phyloP scores from a whole-genome alignment of 2,113 vertebrate genomes.

The Isurus oxyrinchus region DNA sequence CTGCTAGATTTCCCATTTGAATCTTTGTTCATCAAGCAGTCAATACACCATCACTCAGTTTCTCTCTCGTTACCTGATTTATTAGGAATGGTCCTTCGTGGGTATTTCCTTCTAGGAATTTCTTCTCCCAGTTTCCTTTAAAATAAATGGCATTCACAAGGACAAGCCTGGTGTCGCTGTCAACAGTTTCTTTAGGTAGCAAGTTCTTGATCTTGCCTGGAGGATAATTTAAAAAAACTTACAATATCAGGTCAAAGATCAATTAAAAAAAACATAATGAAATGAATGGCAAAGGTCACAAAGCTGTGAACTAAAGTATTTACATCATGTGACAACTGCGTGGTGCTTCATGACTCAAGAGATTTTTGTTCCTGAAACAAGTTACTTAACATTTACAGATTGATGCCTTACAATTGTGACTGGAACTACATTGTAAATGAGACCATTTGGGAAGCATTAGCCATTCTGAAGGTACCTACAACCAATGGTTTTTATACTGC shows the following conservation, averaged over 20 bases:
- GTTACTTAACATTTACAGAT: background rate
- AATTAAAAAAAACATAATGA: background rate
- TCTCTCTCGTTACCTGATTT: constrained; percentile 58
- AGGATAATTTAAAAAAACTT: background rate
- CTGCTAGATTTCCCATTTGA: background rate
- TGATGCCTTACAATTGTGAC: background rate
- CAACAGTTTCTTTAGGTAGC: constrained; percentile 60
- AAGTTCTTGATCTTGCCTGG: constrained; percentile 82
- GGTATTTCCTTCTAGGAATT: constrained; percentile 61
- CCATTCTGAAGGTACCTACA: background rate
- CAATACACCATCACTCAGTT: background rate
- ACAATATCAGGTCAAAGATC: background rate
- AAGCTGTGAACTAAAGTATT: background rate
- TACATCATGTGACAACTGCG: too few relatives aligned
- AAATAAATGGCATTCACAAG: constrained; percentile 91
- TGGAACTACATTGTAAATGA: background rate
- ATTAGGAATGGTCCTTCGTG: constrained; percentile 62
- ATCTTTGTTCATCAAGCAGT: background rate
- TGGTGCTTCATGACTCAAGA: too few relatives aligned
- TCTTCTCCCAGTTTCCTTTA: constrained; percentile 75
- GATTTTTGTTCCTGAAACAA: background rate
- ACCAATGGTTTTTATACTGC: too few relatives aligned
- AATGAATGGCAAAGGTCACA: background rate
- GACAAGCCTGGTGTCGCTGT: constrained; percentile 60
- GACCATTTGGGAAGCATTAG: background rate